Percentiles rank a stretch among this genome's conserved stretches.
Conservation (phyloP, 2,888 invertebrate genomes). For the Apamea crenata region DNA sequence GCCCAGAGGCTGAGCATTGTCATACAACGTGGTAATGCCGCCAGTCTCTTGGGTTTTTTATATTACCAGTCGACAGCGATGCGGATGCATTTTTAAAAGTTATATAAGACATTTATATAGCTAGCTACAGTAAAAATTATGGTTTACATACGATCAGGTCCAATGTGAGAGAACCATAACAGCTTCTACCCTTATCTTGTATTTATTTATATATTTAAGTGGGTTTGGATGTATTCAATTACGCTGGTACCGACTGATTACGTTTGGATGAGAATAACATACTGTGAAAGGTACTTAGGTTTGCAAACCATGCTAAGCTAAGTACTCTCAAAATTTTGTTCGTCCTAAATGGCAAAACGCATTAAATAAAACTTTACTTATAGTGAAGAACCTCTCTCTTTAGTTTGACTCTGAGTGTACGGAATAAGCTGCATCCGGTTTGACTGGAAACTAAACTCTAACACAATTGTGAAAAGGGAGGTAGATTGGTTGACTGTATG, state of each 20-base stretch:
- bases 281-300: neutral
- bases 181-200: slow-evolving; percentile 2
- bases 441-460: neutral
- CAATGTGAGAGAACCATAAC: neutral
- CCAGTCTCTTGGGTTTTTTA: too few relatives aligned
- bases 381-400: neutral
- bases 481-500: neutral
- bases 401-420: neutral
- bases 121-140: too few relatives aligned
- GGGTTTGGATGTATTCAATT: slow-evolving; percentile 1
- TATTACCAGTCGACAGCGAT: too few relatives aligned
- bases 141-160: too few relatives aligned
- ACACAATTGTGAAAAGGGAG: neutral
- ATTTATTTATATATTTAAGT: neutral
- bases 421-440: neutral
- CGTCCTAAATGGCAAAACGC: neutral
- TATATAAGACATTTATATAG: too few relatives aligned
- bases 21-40: too few relatives aligned
- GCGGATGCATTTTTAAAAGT: too few relatives aligned
- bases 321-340: neutral
- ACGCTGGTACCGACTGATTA: neutral
- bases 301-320: neutral
- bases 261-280: neutral
- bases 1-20: too few relatives aligned
- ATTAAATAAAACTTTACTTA: neutral